These are phyloP conservation scores for Chionoecetes opilio DNA, from an alignment of 1,140 invertebrate species.

Conservation along the genomic window DNA sequence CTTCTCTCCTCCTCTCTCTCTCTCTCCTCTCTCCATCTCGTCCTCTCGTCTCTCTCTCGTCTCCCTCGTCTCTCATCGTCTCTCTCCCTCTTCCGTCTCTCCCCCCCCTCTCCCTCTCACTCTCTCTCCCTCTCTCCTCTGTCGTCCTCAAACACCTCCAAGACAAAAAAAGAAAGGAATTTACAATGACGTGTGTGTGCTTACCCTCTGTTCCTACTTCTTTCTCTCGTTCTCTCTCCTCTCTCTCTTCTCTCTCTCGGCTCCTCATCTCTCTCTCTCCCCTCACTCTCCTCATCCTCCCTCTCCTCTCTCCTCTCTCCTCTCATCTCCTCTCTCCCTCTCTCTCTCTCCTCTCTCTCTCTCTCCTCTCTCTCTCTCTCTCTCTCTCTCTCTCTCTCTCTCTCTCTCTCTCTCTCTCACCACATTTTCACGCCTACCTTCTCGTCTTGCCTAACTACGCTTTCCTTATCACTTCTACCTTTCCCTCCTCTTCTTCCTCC, in stretches of 20 bases:
- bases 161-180: not conserved
- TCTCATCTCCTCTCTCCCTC: too few species aligned
- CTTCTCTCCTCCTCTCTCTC: not conserved
- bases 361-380: not conserved
- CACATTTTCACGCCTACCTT: too few species aligned
- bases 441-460: too few species aligned
- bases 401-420: too few species aligned
- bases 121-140: slow-evolving; percentile 10
- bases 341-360: not conserved
- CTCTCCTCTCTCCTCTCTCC: too few species aligned
- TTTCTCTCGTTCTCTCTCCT: too few species aligned
- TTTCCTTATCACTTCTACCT: not conserved
- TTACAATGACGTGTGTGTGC: slow-evolving; percentile 4
- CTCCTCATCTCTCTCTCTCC: too few species aligned
- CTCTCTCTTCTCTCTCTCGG: too few species aligned
- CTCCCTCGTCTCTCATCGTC: too few species aligned
- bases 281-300: too few species aligned
- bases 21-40: not conserved
- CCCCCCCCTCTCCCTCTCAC: slow-evolving; percentile 22
- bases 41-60: not conserved
- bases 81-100: not conserved
- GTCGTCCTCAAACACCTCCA: not conserved
- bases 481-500: too few species aligned
- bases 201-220: not conserved
- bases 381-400: slow-evolving; percentile 16